phyloP scores from a whole-genome alignment of 92 coral and sea anemone genomes.

The Phenganax stokvisi region DNA sequence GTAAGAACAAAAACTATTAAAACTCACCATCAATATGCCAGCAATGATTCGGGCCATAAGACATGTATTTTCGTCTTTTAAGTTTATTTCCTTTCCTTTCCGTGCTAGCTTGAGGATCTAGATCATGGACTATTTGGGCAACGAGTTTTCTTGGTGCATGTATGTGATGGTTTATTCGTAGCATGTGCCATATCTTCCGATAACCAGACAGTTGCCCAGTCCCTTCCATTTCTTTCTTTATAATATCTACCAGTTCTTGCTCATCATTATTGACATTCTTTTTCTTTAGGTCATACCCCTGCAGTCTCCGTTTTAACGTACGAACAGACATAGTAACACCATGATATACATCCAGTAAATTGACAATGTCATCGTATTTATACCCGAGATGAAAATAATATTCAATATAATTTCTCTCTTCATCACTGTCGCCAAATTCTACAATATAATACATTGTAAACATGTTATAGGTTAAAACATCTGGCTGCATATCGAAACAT shows the following conservation, averaged over 20 bases:
- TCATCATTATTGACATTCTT: slow-evolving; percentile 40
- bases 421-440: slow-evolving; percentile 8
- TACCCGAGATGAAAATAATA: slow-evolving; percentile 50
- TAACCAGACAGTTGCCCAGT: slow-evolving; percentile 53
- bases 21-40: slow-evolving; percentile 5
- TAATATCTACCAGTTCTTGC: slow-evolving; percentile 38
- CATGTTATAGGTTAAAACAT: background rate
- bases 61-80: slow-evolving; percentile 34
- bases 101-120: slow-evolving; percentile 52
- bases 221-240: slow-evolving; percentile 50
- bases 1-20: background rate
- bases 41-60: slow-evolving; percentile 29
- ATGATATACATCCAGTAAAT: slow-evolving; percentile 36
- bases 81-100: slow-evolving; percentile 41
- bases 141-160: slow-evolving; percentile 49
- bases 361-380: slow-evolving; percentile 24
- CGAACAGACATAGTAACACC: slow-evolving; percentile 48
- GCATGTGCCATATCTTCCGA: slow-evolving; percentile 56
- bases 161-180: slow-evolving; percentile 43
- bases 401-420: slow-evolving; percentile 43
- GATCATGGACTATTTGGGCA: slow-evolving; percentile 50
- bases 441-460: slow-evolving; percentile 2
- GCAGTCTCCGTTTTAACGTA: slow-evolving; percentile 51
- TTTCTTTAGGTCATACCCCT: slow-evolving; percentile 40
- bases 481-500: background rate